A percentile compares a stretch with the other conserved stretches of the same genome.
These are phyloP conservation scores for Microcebus ravelobensis DNA, from an alignment of 2,113 vertebrate species.

Conservation along the genomic window DNA sequence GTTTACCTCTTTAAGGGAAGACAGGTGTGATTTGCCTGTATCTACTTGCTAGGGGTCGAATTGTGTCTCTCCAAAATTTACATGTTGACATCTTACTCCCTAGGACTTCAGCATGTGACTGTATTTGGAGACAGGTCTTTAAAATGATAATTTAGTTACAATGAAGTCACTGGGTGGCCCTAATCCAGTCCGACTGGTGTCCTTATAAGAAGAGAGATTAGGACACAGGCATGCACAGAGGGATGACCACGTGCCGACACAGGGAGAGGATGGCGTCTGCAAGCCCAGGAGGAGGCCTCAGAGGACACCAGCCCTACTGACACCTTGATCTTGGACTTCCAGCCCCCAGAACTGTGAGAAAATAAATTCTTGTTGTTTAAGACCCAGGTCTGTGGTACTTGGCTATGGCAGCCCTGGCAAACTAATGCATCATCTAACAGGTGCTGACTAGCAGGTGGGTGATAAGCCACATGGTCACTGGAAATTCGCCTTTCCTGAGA, in stretches of 20 bases:
- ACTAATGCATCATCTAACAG: background rate
- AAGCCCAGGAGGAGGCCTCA: fast-evolving
- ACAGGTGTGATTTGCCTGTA: fast-evolving
- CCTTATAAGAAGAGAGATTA: background rate
- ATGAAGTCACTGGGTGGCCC: background rate
- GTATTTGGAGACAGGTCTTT: background rate
- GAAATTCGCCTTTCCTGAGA: fast-evolving
- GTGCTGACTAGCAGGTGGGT: fast-evolving
- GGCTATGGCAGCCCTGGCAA: fast-evolving
- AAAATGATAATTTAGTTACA: background rate
- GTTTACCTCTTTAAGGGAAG: background rate
- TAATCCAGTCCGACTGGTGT: background rate
- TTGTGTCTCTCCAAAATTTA: fast-evolving
- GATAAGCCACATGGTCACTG: fast-evolving
- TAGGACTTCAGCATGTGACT: background rate
- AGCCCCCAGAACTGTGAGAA: background rate
- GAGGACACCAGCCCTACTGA: background rate
- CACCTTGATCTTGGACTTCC: background rate
- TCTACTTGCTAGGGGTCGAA: fast-evolving
- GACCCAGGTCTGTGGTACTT: fast-evolving
- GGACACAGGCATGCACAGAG: background rate
- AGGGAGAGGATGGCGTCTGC: fast-evolving
- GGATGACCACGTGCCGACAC: background rate
- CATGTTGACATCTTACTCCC: background rate
- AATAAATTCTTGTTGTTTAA: background rate